Conservation (phyloP, 2,113 vertebrate genomes). For the Eptesicus fuscus region DNA sequence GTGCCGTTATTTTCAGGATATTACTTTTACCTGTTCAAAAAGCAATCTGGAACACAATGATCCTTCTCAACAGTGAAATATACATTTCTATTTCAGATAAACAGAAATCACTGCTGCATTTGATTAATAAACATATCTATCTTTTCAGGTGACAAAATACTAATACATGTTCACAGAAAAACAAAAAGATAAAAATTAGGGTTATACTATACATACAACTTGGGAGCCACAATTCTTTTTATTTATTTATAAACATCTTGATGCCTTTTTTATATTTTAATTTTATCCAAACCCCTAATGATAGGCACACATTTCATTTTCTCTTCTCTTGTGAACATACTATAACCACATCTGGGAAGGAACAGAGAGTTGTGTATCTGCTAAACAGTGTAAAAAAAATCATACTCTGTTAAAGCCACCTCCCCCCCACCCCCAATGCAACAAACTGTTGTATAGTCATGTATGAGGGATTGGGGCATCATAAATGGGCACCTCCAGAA, state of each 20-base stretch:
- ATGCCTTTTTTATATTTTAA: not conserved
- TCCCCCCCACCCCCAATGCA: not conserved
- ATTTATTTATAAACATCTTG: constrained; percentile 15
- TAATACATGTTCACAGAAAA: not conserved
- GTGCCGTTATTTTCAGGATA: not conserved
- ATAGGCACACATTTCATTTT: not conserved
- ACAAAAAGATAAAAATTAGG: not conserved
- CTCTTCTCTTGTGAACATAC: not conserved
- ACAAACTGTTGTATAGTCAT: not conserved
- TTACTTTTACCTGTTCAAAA: constrained; percentile 29
- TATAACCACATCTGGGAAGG: not conserved
- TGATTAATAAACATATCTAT: not conserved
- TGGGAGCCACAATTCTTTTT: constrained; percentile 12
- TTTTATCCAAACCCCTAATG: constrained; percentile 1
- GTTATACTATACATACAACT: not conserved
- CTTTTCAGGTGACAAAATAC: constrained; percentile 33
- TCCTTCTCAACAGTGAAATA: not conserved
- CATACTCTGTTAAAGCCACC: not conserved
- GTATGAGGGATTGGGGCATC: not conserved
- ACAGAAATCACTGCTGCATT: not conserved
- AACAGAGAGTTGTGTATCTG: not conserved
- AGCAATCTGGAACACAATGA: constrained; percentile 13
- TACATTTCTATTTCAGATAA: not conserved
- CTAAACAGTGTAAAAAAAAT: not conserved
- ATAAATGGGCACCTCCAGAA: not conserved